phyloP scores from a whole-genome alignment of 1,140 invertebrate genomes.

The Saccostrea glomerata region DNA sequence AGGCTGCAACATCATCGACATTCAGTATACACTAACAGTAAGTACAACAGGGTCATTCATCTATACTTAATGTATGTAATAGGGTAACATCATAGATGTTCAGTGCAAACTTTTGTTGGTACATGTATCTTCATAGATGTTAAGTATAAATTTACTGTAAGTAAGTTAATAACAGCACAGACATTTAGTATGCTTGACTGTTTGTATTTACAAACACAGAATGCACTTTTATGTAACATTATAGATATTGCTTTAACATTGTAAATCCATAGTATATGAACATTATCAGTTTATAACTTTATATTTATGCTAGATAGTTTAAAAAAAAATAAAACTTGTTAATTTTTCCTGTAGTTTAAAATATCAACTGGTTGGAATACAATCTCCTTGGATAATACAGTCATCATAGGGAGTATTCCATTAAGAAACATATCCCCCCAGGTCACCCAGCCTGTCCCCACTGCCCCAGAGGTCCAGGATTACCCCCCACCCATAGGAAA shows the following conservation, averaged over 20 bases:
- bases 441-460: neutral
- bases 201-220: too few relatives aligned
- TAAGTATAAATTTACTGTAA: too few relatives aligned
- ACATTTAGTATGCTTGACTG: too few relatives aligned
- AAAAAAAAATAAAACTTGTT: neutral
- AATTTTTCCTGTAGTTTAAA: neutral
- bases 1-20: conserved; percentile 95
- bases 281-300: too few relatives aligned
- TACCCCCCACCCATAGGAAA: conserved; percentile 4
- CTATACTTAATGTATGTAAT: neutral
- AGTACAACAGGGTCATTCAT: conserved; percentile 79
- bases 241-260: too few relatives aligned
- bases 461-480: conserved; percentile 3
- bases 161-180: too few relatives aligned
- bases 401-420: conserved; percentile 8
- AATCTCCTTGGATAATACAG: neutral
- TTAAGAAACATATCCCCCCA: neutral
- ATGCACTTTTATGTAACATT: too few relatives aligned
- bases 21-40: conserved; percentile 96
- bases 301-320: neutral
- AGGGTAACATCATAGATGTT: too few relatives aligned
- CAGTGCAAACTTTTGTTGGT: too few relatives aligned
- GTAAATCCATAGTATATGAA: too few relatives aligned
- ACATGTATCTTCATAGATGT: too few relatives aligned
- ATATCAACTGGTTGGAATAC: conserved; percentile 22